Conservation (phyloP, 2,888 invertebrate species). For the Petrolisthes cinctipes region DNA sequence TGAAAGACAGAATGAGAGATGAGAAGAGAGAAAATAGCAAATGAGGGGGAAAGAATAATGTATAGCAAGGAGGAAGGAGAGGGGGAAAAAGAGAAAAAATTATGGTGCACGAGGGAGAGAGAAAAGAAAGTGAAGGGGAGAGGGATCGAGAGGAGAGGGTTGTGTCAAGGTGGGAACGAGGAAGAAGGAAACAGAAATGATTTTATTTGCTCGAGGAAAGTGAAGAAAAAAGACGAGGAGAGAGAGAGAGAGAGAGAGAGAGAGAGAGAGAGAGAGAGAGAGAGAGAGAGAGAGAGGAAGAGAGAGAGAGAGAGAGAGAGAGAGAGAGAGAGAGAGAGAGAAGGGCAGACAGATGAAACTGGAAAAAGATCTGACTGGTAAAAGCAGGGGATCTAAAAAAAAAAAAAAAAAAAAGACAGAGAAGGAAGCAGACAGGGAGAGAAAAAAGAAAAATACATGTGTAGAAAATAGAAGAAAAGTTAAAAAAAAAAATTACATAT, state of each 20-base stretch:
- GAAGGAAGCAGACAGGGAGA: neutral
- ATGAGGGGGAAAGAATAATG: too few relatives aligned
- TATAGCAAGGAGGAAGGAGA: too few relatives aligned
- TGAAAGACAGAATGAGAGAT: too few relatives aligned
- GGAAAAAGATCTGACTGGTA: neutral
- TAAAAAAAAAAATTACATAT: conserved; percentile 10
- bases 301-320: conserved; percentile 27
- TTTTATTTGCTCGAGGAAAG: too few relatives aligned
- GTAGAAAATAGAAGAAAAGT: neutral
- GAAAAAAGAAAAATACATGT: neutral
- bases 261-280: neutral
- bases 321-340: neutral
- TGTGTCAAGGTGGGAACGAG: neutral
- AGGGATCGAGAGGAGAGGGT: too few relatives aligned
- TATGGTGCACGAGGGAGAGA: too few relatives aligned
- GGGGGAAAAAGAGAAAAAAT: too few relatives aligned
- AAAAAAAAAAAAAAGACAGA: neutral
- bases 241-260: neutral
- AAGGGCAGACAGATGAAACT: neutral
- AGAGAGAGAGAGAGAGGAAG: conserved; percentile 2
- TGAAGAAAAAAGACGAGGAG: neutral
- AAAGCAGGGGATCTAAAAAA: too few relatives aligned
- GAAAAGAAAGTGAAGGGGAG: too few relatives aligned
- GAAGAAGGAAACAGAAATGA: neutral
- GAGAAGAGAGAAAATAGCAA: too few relatives aligned